Conservation (phyloP, 2,888 invertebrate species). For the Acronicta leporina region DNA sequence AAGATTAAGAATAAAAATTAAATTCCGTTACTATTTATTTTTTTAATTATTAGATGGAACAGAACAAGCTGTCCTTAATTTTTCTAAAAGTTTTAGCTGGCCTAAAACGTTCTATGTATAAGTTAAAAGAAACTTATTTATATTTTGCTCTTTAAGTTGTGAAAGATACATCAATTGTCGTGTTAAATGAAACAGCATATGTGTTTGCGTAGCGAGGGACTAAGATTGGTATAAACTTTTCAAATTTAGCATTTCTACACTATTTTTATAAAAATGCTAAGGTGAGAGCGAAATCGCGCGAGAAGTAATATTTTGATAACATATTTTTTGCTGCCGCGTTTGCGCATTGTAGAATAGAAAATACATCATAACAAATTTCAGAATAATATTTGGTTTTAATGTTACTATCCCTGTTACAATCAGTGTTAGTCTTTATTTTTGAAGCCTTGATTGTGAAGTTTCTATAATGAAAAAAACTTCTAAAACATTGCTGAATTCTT, state of each 20-base stretch:
- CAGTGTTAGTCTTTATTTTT: too few relatives aligned
- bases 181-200: background rate
- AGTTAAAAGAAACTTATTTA: slow-evolving; percentile 1
- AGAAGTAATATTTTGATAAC: slow-evolving; percentile 60
- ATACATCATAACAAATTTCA: too few relatives aligned
- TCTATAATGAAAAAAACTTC: background rate
- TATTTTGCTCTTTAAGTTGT: slow-evolving; percentile 6
- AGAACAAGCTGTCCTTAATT: background rate
- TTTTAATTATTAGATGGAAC: background rate
- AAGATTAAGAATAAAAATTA: background rate
- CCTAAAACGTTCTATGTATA: slow-evolving; percentile 54
- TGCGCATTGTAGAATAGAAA: background rate
- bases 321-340: slow-evolving; percentile 57
- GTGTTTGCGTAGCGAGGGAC: background rate
- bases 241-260: slow-evolving; percentile 45
- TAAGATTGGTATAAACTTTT: slow-evolving; percentile 11
- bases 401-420: too few relatives aligned
- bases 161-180: background rate
- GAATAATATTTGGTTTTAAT: too few relatives aligned
- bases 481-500: too few relatives aligned
- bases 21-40: too few relatives aligned
- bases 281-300: slow-evolving; percentile 12
- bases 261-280: slow-evolving; percentile 47
- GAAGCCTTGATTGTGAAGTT: too few relatives aligned
- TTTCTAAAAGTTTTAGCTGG: slow-evolving; percentile 61